Conservation (phyloP, 2,113 vertebrate genomes). For the Saccopteryx bilineata region DNA sequence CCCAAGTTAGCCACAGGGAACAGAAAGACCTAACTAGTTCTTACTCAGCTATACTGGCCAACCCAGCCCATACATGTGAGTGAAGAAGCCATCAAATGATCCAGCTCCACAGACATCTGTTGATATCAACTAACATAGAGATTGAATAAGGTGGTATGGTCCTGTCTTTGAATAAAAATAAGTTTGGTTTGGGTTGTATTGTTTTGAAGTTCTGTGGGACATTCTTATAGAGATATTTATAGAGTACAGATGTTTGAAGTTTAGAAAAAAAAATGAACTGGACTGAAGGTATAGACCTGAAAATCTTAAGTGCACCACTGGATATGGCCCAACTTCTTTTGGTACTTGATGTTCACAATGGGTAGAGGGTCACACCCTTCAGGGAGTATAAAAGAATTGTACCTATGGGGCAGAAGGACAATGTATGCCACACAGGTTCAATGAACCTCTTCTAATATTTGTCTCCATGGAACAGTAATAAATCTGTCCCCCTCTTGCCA, state of each 20-base stretch:
- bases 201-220: neutral
- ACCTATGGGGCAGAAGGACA: neutral
- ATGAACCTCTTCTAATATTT: neutral
- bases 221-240: neutral
- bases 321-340: neutral
- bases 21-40: neutral
- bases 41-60: neutral
- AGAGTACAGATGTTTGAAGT: neutral
- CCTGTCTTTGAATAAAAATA: neutral
- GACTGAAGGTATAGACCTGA: neutral
- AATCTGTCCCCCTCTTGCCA: neutral
- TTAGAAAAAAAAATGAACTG: neutral
- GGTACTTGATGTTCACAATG: neutral
- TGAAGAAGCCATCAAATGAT: neutral
- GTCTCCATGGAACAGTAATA: neutral
- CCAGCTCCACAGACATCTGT: neutral
- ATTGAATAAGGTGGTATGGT: neutral
- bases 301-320: neutral
- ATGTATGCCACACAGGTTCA: neutral
- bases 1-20: neutral
- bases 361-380: neutral
- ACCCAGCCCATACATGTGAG: neutral
- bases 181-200: neutral
- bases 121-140: neutral
- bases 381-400: neutral